Evolutionary conservation across 2,113 vertebrate species (phyloP), one percentile per base, ranked within the genome.

Genomic region (Morone chrysops): DNA sequence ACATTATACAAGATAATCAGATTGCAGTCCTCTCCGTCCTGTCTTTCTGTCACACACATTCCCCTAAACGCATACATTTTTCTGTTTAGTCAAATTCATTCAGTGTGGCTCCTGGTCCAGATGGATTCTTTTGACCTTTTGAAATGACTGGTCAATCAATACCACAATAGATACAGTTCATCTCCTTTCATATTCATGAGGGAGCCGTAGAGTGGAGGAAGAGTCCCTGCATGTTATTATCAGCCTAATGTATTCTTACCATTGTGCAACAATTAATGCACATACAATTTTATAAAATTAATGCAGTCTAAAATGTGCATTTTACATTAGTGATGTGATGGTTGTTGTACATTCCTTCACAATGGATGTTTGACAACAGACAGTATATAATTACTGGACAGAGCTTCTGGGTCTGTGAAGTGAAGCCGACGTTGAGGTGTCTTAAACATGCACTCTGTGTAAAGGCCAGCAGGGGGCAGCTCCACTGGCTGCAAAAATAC

Each of bases 111-210:
- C n/a, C 48, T n/a, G n/a, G 4, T 71, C 70, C 54, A 69, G 41
- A 66, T 74, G 72, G 83, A 87, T 63, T 65, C 66, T 75, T 65
- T 40, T 84, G 82, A 90, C 80, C 80, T 92, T 91, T 70, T 45
- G 4, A 73, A 75, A 85, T n/a, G 72, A 54, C 59, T 60, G 69
- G 31, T 80, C 70, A 79, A 63, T 91, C 87, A 73, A 85, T 87
- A 78, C 51, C 45, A 59, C 47, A 79, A 74, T 63, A 66, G 51
- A 80, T 78, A 69, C 47, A 75, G 14, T 73, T 56, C 48, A 43
- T 54, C 72, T 45, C 17, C 7, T 51, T 79, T 74, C 31, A 84
- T 75, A 86, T 89, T 82, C 87, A 88, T 81, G 62, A 80, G 65
- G 41, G 20, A n/a, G 50, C 7, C 51, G 60, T 2, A 41, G 22